Evolutionary conservation across 1,140 invertebrate species (phyloP).

Genomic region (Rhagoletis zephyria): DNA sequence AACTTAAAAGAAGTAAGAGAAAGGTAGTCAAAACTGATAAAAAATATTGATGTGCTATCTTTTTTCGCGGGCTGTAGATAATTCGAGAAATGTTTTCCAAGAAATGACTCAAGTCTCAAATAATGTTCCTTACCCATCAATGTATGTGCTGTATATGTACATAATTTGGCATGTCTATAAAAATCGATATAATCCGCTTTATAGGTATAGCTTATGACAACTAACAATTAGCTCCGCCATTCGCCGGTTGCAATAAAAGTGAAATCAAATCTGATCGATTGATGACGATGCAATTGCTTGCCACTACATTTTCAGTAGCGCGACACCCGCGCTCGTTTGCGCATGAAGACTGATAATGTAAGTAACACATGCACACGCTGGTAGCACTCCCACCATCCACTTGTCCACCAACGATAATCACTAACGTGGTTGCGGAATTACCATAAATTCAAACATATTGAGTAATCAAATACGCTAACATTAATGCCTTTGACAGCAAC

Average conservation of each 20-base stretch:
- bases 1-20: no score
- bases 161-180: neutral
- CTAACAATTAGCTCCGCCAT: constrained; percentile 26
- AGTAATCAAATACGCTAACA: constrained; percentile 65
- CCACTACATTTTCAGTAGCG: neutral
- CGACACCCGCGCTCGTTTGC: neutral
- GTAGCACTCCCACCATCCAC: neutral
- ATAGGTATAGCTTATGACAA: neutral
- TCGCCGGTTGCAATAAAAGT: neutral
- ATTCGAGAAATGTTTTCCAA: no score
- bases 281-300: constrained; percentile 24
- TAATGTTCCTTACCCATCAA: no score
- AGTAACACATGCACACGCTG: neutral
- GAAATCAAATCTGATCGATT: constrained; percentile 45
- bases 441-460: constrained; percentile 71
- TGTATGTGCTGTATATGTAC: no score
- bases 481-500: constrained; percentile 38
- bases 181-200: constrained; percentile 47
- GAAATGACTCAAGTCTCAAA: no score
- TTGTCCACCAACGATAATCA: neutral
- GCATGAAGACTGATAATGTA: neutral
- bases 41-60: no score
- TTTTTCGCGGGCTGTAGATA: no score
- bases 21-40: no score
- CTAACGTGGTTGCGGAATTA: constrained; percentile 18